Percentiles rank a stretch among this genome's conserved stretches.
Evolutionary conservation across 2,113 vertebrate genomes (phyloP).

Genomic region (Gymnorhina tibicen): DNA sequence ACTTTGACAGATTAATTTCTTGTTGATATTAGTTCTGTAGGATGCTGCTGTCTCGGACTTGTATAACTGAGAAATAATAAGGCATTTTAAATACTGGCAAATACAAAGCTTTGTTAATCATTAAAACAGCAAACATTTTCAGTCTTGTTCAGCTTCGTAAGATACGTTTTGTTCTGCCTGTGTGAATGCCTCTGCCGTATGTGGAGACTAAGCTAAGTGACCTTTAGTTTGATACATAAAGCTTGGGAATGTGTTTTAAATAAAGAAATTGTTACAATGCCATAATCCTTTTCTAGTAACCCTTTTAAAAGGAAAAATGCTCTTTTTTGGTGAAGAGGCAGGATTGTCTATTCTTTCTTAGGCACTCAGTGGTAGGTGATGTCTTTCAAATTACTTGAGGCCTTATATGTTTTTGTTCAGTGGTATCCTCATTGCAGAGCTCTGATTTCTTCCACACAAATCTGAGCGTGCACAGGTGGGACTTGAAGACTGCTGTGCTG

Average conservation of each 20-base stretch:
- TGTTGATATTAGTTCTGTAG: constrained; percentile 5
- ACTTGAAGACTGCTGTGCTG: neutral
- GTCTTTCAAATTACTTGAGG: neutral
- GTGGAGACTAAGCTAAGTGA: neutral
- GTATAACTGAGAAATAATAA: constrained; percentile 6
- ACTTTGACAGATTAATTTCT: constrained; percentile 27
- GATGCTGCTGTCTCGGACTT: neutral
- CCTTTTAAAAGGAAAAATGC: neutral
- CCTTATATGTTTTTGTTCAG: neutral
- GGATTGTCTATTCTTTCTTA: neutral
- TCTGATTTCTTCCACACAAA: neutral
- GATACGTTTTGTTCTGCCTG: neutral
- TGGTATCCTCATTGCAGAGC: neutral
- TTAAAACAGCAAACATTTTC: neutral
- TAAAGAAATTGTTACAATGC: neutral
- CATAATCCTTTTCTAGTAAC: neutral
- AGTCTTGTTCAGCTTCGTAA: neutral
- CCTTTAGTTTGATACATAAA: neutral
- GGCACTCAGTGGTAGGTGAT: neutral
- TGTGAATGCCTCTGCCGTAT: neutral
- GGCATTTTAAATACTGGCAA: neutral
- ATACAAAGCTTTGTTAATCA: neutral
- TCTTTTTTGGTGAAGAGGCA: neutral
- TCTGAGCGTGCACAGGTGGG: neutral
- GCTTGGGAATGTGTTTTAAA: neutral